Evolutionary conservation across 2,113 vertebrate species (phyloP).

Genomic region (Trichechus manatus): DNA sequence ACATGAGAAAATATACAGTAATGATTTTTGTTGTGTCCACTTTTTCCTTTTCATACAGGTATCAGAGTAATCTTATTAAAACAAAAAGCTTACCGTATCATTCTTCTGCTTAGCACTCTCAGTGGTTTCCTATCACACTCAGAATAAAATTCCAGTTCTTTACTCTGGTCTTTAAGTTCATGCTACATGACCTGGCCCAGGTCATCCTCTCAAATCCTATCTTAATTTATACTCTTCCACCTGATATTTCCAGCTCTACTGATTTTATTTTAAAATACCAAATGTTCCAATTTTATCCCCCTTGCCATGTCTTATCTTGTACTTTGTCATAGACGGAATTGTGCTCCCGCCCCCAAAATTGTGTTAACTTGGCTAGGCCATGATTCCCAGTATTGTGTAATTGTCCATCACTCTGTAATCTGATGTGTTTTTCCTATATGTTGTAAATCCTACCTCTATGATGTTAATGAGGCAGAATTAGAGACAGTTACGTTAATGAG

Average conservation of each 20-base stretch:
- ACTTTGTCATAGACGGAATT: too few species aligned
- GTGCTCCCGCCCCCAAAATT: too few species aligned
- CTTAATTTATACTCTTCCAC: not conserved
- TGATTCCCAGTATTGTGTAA: too few species aligned
- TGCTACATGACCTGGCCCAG: rapidly evolving
- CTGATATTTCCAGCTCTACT: not conserved
- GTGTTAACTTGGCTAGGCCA: too few species aligned
- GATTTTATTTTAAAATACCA: not conserved
- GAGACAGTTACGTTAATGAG: too few species aligned
- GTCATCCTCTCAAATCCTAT: not conserved
- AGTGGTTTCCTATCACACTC: not conserved
- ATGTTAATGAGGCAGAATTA: too few species aligned
- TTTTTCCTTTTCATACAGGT: not conserved
- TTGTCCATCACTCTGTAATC: too few species aligned
- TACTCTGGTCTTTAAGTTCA: not conserved
- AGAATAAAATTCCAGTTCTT: not conserved
- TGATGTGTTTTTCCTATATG: too few species aligned
- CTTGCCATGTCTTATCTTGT: not conserved
- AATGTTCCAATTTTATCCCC: not conserved
- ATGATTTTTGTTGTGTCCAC: not conserved
- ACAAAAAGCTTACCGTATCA: not conserved
- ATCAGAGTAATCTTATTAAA: not conserved
- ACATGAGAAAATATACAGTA: not conserved
- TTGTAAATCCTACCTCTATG: too few species aligned
- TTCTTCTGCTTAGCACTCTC: too few species aligned